A percentile compares a stretch with the other conserved stretches of the same genome.
phyloP scores from a whole-genome alignment of 1,140 invertebrate genomes.

The Nautilus pompilius region DNA sequence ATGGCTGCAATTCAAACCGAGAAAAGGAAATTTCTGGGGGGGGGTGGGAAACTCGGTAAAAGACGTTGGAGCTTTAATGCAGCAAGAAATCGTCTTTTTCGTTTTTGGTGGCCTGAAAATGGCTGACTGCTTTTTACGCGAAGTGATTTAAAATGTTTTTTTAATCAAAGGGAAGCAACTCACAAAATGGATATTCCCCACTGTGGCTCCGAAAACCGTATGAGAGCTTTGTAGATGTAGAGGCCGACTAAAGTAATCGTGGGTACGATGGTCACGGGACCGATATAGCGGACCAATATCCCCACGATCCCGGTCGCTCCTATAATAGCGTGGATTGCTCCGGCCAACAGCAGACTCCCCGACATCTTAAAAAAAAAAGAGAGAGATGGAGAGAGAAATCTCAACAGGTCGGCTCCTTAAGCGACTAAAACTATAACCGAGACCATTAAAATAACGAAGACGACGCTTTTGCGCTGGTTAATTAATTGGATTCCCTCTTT shows the following conservation, averaged over 20 bases:
- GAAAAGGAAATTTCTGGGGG: conserved; percentile 8
- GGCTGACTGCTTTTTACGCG: conserved; percentile 12
- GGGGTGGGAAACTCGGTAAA: not conserved
- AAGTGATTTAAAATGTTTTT: not conserved
- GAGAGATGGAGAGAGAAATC: not conserved
- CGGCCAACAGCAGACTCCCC: conserved; percentile 37
- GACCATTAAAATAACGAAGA: not conserved
- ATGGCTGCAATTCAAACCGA: no score
- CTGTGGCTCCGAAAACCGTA: conserved; percentile 46
- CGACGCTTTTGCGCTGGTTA: not conserved
- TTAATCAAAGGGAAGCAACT: conserved; percentile 15
- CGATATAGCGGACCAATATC: conserved; percentile 53
- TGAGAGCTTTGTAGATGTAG: conserved; percentile 49
- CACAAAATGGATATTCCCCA: conserved; percentile 55
- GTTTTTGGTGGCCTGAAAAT: not conserved
- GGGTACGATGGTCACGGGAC: conserved; percentile 58
- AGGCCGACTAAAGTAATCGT: conserved; percentile 57
- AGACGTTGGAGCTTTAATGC: not conserved
- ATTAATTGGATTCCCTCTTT: no score
- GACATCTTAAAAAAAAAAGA: conserved; percentile 17
- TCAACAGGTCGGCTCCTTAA: not conserved
- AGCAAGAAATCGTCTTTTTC: not conserved
- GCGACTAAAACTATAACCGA: no score
- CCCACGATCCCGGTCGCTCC: conserved; percentile 44
- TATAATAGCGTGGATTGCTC: conserved; percentile 28